phyloP scores from a whole-genome alignment of 92 coral and sea anemone genomes.

The Paragorgia papillata region DNA sequence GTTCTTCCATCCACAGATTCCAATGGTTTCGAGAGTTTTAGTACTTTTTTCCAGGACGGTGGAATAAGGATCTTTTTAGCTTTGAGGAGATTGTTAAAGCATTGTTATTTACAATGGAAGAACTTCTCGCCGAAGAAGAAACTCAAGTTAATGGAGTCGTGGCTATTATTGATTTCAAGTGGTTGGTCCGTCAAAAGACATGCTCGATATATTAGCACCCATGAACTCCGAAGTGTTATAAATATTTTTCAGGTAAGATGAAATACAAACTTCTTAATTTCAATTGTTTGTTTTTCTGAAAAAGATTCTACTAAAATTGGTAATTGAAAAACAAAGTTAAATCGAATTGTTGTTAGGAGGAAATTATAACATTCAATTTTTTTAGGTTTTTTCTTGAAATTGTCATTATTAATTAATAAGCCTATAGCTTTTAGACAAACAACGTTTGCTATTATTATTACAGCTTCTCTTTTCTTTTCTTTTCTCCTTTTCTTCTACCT shows the following conservation, averaged over 20 bases:
- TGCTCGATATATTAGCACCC: slow-evolving; percentile 58
- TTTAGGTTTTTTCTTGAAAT: too few species aligned
- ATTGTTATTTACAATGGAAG: slow-evolving; percentile 74
- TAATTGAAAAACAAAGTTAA: too few species aligned
- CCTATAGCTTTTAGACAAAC: too few species aligned
- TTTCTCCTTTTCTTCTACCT: too few species aligned
- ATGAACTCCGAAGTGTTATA: slow-evolving; percentile 62
- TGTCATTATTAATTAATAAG: too few species aligned
- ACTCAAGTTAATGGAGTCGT: slow-evolving; percentile 72
- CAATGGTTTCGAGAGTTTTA: slow-evolving; percentile 64
- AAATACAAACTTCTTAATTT: too few species aligned
- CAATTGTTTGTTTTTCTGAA: too few species aligned
- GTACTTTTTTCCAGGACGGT: slow-evolving; percentile 83
- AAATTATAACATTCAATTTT: too few species aligned
- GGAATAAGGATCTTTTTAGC: slow-evolving; percentile 79
- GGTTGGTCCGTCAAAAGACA: slow-evolving; percentile 84
- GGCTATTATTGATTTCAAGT: slow-evolving; percentile 80
- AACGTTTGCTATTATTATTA: too few species aligned
- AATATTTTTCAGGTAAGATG: slow-evolving; percentile 82
- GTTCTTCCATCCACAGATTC: slow-evolving; percentile 67
- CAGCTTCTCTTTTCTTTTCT: too few species aligned
- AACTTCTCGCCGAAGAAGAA: slow-evolving; percentile 58
- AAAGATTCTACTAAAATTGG: too few species aligned
- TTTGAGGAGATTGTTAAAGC: slow-evolving; percentile 73
- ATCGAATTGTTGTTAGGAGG: too few species aligned